phyloP scores from a whole-genome alignment of 2,888 invertebrate genomes.

The Catotricha subobsoleta region DNA sequence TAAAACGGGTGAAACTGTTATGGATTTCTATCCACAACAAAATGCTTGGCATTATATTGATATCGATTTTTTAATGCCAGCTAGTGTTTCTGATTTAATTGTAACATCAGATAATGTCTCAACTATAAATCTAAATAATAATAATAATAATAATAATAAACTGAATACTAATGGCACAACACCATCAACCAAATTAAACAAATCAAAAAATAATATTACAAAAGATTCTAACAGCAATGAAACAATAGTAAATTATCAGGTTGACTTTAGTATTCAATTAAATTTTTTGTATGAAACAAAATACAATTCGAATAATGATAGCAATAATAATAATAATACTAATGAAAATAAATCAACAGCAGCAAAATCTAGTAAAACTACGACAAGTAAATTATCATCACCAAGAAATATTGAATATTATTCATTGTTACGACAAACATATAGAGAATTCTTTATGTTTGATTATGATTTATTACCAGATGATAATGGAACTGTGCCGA shows the following conservation, averaged over 20 bases:
- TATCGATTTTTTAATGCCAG: slow-evolving; percentile 13
- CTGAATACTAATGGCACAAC: background rate
- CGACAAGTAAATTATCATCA: slow-evolving; percentile 18
- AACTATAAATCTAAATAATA: background rate
- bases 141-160: background rate
- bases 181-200: too few species aligned
- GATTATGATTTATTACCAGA: slow-evolving; percentile 50
- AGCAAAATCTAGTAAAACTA: too few species aligned
- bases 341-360: slow-evolving; percentile 7
- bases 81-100: background rate
- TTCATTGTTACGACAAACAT: slow-evolving; percentile 38
- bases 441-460: slow-evolving; percentile 56
- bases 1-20: slow-evolving; percentile 25
- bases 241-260: too few species aligned
- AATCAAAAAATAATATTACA: too few species aligned
- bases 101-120: background rate
- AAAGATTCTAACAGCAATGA: too few species aligned
- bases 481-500: slow-evolving; percentile 43
- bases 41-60: slow-evolving; percentile 41
- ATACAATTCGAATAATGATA: background rate
- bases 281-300: too few species aligned
- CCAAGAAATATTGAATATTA: slow-evolving; percentile 21
- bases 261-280: too few species aligned
- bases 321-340: slow-evolving; percentile 1
- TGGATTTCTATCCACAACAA: slow-evolving; percentile 37